Base-by-base conservation (phyloP, 1,140 invertebrate species). In the Eumeta japonica region DNA sequence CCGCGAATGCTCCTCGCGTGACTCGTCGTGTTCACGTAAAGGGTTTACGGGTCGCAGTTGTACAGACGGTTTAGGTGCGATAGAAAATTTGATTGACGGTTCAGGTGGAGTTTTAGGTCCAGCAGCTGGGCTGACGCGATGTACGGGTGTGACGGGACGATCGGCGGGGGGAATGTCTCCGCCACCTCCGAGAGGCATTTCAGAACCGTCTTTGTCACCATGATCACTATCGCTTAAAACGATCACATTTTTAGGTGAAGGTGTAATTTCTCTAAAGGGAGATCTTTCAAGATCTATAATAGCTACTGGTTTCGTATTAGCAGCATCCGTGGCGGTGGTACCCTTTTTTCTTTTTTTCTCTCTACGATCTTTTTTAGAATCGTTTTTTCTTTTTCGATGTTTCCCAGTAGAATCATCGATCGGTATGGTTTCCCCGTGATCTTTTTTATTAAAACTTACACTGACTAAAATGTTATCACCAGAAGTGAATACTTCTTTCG, bases 401-500 rank as follows among this genome's bases (percentile, higher is more conserved):
- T 75, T 29, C 59, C 55, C 50, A 10, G 32, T 41, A 16, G 5
- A 5, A 24, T 45, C 41, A n/a, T n/a, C n/a, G n/a, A n/a, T n/a
- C n/a, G n/a, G n/a, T n/a, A n/a, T n/a, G n/a, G n/a, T n/a, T n/a
- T n/a, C n/a, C n/a, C n/a, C 75, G 33, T 80, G 77, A 39, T 81
- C 81, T 37, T 86, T 84, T 45, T 88, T 87, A 53, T 88, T 88
- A 61, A 94, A 94, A 64, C 89, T 92, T 3, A 94, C 89, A 63
- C 90, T 93, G 0, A 94, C 90, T 17, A 93, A 77, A 37, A 94
- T 94, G 57, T 92, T 93, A 65, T 93, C 90, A 3, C 91, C 92
- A 15, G 90, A 92, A 0, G 90, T 88, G 56, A 92, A 93, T 0
- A 94, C 89, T 72, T 93, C 90, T 62, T 94, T 94, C 0, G 84